Evolutionary conservation across 1,140 invertebrate species (phyloP).

Genomic region (Hirudo medicinalis): DNA sequence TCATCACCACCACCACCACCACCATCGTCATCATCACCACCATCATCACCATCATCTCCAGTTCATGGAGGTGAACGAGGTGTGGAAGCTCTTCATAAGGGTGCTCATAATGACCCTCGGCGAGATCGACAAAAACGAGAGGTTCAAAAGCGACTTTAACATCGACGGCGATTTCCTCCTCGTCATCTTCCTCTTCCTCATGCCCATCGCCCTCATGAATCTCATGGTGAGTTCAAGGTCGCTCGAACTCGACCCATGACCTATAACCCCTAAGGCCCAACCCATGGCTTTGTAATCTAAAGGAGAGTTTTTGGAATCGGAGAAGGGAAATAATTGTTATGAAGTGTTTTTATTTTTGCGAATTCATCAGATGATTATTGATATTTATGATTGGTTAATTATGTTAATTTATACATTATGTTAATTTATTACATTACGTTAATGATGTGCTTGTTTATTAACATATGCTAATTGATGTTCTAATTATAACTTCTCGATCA

Average conservation of each 20-base stretch:
- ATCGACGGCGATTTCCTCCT: slow-evolving; percentile 28
- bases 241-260: too few relatives aligned
- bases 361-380: not conserved
- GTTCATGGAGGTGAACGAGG: slow-evolving; percentile 6
- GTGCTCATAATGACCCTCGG: slow-evolving; percentile 32
- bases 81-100: slow-evolving; percentile 15
- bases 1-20: not conserved
- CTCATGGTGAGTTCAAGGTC: slow-evolving; percentile 26
- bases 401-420: not conserved
- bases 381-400: not conserved
- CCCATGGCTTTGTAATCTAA: too few relatives aligned
- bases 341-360: not conserved
- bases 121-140: slow-evolving; percentile 26
- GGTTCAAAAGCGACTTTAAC: slow-evolving; percentile 22
- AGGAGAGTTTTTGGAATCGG: not conserved
- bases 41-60: not conserved
- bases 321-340: not conserved
- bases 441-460: too few relatives aligned
- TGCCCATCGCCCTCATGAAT: slow-evolving; percentile 33
- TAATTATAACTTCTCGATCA: slow-evolving; percentile 11
- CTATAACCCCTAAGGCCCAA: too few relatives aligned
- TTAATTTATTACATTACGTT: too few relatives aligned
- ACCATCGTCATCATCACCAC: not conserved
- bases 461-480: too few relatives aligned
- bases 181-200: slow-evolving; percentile 28